A percentile compares a stretch with the other conserved stretches of the same genome.
Evolutionary conservation across 2,113 vertebrate species (phyloP).

Genomic region (Oryzias melastigma): DNA sequence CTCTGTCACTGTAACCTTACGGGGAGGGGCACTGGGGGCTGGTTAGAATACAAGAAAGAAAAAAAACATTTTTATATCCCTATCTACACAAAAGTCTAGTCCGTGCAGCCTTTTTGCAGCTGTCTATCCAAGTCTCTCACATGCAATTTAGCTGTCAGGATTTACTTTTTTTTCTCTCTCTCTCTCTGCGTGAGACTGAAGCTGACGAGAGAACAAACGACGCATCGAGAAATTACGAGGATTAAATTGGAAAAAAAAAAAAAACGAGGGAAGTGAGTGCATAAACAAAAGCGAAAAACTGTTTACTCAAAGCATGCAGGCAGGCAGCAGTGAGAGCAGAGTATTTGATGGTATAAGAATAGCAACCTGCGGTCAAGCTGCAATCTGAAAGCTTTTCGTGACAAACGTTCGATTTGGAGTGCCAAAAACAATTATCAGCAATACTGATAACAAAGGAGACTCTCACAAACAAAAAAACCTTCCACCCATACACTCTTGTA

Average conservation of each 20-base stretch:
- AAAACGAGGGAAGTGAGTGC: neutral
- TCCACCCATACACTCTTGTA: slow-evolving; percentile 36
- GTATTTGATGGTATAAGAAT: slow-evolving; percentile 14
- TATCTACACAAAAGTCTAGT: slow-evolving; percentile 33
- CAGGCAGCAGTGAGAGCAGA: slow-evolving; percentile 9
- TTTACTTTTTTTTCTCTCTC: slow-evolving; percentile 3
- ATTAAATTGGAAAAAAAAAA: slow-evolving; percentile 32
- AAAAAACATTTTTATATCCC: slow-evolving; percentile 2
- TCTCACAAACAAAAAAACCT: slow-evolving; percentile 35
- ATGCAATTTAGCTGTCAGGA: slow-evolving; percentile 27
- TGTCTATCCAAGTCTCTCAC: slow-evolving; percentile 1
- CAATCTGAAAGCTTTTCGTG: slow-evolving; percentile 47
- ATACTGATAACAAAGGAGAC: slow-evolving; percentile 29
- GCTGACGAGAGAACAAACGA: slow-evolving; percentile 51
- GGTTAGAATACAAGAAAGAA: slow-evolving; percentile 51
- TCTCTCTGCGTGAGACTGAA: slow-evolving; percentile 27
- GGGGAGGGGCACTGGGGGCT: slow-evolving; percentile 95
- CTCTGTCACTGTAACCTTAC: slow-evolving; percentile 88
- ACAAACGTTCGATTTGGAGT: slow-evolving; percentile 34
- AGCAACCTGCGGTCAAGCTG: slow-evolving; percentile 30
- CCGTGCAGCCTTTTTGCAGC: slow-evolving; percentile 19
- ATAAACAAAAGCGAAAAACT: slow-evolving; percentile 31
- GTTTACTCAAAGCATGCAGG: slow-evolving; percentile 36
- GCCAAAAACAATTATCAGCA: slow-evolving; percentile 55
- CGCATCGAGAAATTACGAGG: slow-evolving; percentile 22